Conservation (phyloP, 2,797 vertebrate genomes). For the Ctenosaura bakeri region DNA sequence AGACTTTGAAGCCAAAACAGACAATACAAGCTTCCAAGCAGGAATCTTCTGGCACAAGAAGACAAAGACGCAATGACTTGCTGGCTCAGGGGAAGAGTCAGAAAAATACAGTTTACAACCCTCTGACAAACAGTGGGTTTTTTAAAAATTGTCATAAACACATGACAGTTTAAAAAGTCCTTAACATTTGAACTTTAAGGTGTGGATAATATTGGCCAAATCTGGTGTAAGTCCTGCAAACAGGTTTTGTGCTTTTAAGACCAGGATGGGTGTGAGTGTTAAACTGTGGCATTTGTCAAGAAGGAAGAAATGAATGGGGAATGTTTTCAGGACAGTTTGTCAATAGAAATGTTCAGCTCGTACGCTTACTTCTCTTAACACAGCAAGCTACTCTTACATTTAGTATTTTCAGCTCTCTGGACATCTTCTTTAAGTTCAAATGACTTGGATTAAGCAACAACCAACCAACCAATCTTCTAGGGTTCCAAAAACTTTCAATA, state of each 20-base stretch:
- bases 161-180: background rate
- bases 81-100: background rate
- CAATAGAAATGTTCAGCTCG: background rate
- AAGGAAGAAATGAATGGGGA: background rate
- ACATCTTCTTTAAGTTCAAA: background rate
- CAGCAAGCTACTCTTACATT: background rate
- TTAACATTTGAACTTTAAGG: background rate
- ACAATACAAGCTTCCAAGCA: background rate
- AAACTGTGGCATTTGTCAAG: constrained; percentile 21
- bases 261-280: background rate
- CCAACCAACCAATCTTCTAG: constrained; percentile 12
- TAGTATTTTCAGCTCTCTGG: background rate
- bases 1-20: background rate
- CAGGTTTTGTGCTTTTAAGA: background rate
- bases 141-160: background rate
- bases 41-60: background rate
- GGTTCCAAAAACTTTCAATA: constrained; percentile 36
- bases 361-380: background rate
- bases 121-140: no score
- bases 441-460: constrained; percentile 10
- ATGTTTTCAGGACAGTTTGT: constrained; percentile 18
- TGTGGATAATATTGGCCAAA: background rate
- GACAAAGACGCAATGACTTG: background rate
- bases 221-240: background rate
- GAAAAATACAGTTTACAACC: background rate